Conservation (phyloP, 2,797 vertebrate genomes). For the Podargus strigoides region DNA sequence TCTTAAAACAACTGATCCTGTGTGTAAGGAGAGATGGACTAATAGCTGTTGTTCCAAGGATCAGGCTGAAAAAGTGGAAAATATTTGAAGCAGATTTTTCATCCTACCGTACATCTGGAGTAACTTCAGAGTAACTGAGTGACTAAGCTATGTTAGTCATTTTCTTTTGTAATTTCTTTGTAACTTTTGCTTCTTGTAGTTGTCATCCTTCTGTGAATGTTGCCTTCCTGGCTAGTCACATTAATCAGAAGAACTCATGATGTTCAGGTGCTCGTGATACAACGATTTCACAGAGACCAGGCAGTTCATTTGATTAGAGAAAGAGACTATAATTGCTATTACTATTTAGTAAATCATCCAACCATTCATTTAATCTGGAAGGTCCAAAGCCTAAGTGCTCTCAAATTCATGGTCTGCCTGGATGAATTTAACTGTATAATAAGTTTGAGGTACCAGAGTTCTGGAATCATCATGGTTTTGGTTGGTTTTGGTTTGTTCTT, state of each 20-base stretch:
- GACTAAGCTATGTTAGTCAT: not conserved
- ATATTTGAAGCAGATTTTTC: not conserved
- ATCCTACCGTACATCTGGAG: not conserved
- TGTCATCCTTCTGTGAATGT: slow-evolving; percentile 7
- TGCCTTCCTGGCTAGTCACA: not conserved
- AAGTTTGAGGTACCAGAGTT: not conserved
- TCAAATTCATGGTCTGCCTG: not conserved
- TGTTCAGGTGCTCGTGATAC: not conserved
- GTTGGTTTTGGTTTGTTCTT: not conserved
- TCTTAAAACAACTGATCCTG: not conserved
- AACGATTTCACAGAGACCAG: slow-evolving; percentile 9
- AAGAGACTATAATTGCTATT: not conserved
- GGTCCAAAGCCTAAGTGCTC: not conserved
- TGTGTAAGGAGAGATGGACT: not conserved
- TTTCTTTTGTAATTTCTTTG: not conserved
- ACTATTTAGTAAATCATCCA: not conserved
- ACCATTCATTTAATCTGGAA: not conserved
- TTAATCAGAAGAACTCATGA: slow-evolving; percentile 1
- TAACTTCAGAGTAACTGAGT: not conserved
- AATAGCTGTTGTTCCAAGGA: not conserved
- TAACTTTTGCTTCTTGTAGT: not conserved
- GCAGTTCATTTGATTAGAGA: not conserved
- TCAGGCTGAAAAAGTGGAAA: not conserved
- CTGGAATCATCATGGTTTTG: not conserved
- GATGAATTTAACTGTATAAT: not conserved